These are phyloP conservation scores for Lysandra coridon DNA, from an alignment of 2,888 invertebrate species.

Conservation along the genomic window DNA sequence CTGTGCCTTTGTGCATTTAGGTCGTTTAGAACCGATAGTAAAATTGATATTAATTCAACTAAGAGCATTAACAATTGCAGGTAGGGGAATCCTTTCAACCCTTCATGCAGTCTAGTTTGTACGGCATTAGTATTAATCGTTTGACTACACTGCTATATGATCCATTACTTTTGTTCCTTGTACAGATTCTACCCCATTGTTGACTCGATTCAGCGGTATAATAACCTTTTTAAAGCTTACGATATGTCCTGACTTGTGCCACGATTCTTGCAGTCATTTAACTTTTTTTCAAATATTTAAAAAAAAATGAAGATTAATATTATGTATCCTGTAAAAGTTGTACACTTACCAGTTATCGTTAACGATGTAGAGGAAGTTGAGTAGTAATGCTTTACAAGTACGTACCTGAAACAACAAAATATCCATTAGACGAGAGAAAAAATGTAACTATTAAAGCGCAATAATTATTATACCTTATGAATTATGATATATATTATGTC, in stretches of 20 bases:
- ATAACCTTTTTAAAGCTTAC: constrained; percentile 35
- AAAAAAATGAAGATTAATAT: not conserved
- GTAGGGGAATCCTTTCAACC: constrained; percentile 11
- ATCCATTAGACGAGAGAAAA: constrained; percentile 26
- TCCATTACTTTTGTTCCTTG: constrained; percentile 40
- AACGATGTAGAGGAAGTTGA: not conserved
- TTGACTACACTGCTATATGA: constrained; percentile 31
- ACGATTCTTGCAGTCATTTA: not conserved
- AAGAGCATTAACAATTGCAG: not conserved
- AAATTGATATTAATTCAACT: constrained; percentile 1
- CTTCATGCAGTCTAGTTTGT: constrained; percentile 24
- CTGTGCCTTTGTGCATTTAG: not conserved
- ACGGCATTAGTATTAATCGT: constrained; percentile 14
- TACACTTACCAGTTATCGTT: not conserved
- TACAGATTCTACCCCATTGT: constrained; percentile 43
- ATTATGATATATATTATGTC: no score
- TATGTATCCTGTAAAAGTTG: not conserved
- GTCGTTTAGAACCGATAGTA: not conserved
- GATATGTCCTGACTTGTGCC: constrained; percentile 32
- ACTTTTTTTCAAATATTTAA: not conserved
- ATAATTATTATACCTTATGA: no score
- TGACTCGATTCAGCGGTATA: constrained; percentile 39
- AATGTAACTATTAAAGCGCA: no score
- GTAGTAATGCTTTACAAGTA: not conserved
- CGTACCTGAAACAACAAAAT: constrained; percentile 17